These are phyloP conservation scores for Myotis yumanensis DNA, from an alignment of 2,113 vertebrate species.

Conservation along the genomic window DNA sequence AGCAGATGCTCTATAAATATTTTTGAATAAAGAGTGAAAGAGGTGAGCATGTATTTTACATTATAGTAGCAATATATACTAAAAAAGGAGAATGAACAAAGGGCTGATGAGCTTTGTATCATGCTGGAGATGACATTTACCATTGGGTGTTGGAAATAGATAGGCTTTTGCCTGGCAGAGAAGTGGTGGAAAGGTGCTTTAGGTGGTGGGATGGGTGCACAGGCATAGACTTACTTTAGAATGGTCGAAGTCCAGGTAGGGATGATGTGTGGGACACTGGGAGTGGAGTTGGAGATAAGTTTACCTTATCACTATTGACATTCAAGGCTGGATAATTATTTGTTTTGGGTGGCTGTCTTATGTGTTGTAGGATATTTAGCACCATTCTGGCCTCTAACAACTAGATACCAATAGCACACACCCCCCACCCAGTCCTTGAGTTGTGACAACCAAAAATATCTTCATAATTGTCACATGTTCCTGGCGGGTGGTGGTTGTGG, in stretches of 20 bases:
- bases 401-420: background rate
- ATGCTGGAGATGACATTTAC: background rate
- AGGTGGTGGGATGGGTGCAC: background rate
- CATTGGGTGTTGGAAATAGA: background rate
- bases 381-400: background rate
- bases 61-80: background rate
- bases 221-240: background rate
- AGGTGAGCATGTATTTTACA: background rate
- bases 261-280: background rate
- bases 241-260: background rate
- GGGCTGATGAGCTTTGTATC: background rate
- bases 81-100: background rate
- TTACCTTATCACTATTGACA: background rate
- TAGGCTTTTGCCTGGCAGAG: background rate
- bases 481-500: no score
- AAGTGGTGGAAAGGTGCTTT: background rate
- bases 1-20: background rate
- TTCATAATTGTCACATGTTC: background rate
- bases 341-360: background rate
- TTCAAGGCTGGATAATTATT: background rate
- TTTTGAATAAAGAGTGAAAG: conserved; percentile 14
- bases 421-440: background rate
- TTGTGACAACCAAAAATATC: background rate
- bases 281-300: background rate
- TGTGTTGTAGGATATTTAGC: background rate